A percentile compares a stretch with the other conserved stretches of the same genome.
Conservation (phyloP, 2,888 invertebrate genomes). For the Leptinotarsa rubiginosa region DNA sequence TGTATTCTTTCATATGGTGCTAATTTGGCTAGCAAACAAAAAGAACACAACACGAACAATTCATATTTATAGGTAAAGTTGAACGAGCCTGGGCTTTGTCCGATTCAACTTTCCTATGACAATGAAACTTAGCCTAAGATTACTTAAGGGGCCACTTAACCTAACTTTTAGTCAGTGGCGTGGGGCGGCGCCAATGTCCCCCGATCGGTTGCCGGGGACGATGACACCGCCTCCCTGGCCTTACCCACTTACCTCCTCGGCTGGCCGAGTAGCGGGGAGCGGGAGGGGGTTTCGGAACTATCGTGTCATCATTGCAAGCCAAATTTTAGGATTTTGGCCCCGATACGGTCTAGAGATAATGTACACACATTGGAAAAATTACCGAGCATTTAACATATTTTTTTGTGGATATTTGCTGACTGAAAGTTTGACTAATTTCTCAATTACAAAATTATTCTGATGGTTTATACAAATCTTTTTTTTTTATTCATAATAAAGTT, state of each 20-base stretch:
- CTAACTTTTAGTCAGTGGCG: constrained; percentile 47
- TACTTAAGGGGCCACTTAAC: constrained; percentile 33
- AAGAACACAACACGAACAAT: background rate
- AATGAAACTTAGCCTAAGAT: background rate
- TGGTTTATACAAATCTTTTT: constrained; percentile 21
- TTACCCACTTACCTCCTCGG: constrained; percentile 68
- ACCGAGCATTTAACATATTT: constrained; percentile 28
- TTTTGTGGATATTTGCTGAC: constrained; percentile 28
- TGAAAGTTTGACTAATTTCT: constrained; percentile 3
- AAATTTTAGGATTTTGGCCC: constrained; percentile 57
- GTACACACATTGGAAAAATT: constrained; percentile 64
- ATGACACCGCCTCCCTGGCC: constrained; percentile 62
- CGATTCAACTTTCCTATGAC: constrained; percentile 11
- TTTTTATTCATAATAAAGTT: background rate
- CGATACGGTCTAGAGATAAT: constrained; percentile 72
- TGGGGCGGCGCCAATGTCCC: constrained; percentile 55
- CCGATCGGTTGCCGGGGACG: constrained; percentile 51
- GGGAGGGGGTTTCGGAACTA: constrained; percentile 69
- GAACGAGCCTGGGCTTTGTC: background rate
- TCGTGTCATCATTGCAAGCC: constrained; percentile 56
- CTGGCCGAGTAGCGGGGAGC: constrained; percentile 61
- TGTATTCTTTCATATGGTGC: background rate
- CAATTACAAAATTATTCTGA: constrained; percentile 22
- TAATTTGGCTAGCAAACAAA: background rate
- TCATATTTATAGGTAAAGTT: background rate